A percentile compares a stretch with the other conserved stretches of the same genome.
phyloP scores from a whole-genome alignment of 2,797 vertebrate genomes.

The Anguilla obscura region DNA sequence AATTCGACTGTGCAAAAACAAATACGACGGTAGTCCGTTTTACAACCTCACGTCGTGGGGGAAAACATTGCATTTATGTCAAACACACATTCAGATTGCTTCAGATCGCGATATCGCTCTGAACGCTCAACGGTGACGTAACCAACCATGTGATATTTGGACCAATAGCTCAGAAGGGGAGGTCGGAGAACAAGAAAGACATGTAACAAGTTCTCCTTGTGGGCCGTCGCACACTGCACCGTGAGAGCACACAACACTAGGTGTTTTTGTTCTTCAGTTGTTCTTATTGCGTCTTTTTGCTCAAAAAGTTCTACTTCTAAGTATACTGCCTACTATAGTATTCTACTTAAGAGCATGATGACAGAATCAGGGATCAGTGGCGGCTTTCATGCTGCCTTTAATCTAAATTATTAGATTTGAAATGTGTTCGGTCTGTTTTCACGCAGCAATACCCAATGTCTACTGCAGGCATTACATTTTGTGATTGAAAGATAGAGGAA shows the following conservation, averaged over 20 bases:
- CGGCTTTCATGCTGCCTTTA: neutral
- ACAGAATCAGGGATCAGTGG: neutral
- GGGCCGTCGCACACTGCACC: no score
- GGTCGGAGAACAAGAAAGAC: no score
- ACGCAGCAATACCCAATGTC: neutral
- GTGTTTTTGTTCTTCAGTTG: no score
- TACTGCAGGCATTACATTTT: neutral
- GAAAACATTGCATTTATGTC: neutral
- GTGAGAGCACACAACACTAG: no score
- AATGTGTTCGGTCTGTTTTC: neutral
- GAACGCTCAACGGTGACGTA: no score
- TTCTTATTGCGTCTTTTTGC: no score
- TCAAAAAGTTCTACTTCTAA: no score
- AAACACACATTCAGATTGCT: neutral
- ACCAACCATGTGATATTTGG: no score
- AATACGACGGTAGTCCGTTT: neutral
- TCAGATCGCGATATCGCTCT: neutral
- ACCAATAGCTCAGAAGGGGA: no score
- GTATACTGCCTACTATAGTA: neutral
- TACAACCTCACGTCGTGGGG: neutral
- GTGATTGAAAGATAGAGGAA: neutral
- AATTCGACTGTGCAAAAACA: neutral
- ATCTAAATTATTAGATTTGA: conserved; percentile 6
- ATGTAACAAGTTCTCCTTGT: no score
- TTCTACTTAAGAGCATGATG: neutral